Conservation (phyloP, 2,888 invertebrate species). For the Meganola albula region DNA sequence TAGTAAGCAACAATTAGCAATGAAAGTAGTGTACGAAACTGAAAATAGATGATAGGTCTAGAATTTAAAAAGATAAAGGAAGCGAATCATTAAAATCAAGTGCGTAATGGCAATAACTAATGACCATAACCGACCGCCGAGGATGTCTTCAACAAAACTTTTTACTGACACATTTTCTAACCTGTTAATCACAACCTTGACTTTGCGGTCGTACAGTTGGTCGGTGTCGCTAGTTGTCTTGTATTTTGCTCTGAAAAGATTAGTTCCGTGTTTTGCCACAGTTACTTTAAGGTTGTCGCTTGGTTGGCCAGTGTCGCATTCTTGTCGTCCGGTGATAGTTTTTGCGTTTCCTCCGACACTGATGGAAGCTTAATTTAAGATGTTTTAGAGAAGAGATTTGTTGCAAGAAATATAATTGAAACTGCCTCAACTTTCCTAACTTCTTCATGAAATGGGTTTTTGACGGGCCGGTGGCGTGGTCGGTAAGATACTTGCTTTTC, state of each 20-base stretch:
- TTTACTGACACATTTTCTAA: conserved; percentile 23
- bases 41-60: too few relatives aligned
- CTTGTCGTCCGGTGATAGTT: conserved; percentile 47
- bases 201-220: conserved; percentile 7
- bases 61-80: too few relatives aligned
- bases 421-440: too few relatives aligned
- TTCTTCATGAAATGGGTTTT: too few relatives aligned
- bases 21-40: too few relatives aligned
- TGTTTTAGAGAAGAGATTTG: too few relatives aligned
- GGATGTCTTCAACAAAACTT: conserved; percentile 21
- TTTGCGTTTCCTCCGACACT: conserved; percentile 53
- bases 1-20: too few relatives aligned
- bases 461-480: too few relatives aligned
- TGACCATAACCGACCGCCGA: conserved; percentile 18
- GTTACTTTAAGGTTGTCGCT: conserved; percentile 7
- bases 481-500: too few relatives aligned
- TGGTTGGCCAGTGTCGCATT: conserved; percentile 36
- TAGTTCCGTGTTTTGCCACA: conserved; percentile 14
- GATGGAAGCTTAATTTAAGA: too few relatives aligned
- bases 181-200: conserved; percentile 9
- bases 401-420: too few relatives aligned
- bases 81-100: conserved; percentile 16
- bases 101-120: conserved; percentile 17
- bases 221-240: conserved; percentile 14
- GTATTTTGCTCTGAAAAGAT: conserved; percentile 3